phyloP scores from a whole-genome alignment of 2,113 vertebrate species.

The Callopanchax toddi region DNA sequence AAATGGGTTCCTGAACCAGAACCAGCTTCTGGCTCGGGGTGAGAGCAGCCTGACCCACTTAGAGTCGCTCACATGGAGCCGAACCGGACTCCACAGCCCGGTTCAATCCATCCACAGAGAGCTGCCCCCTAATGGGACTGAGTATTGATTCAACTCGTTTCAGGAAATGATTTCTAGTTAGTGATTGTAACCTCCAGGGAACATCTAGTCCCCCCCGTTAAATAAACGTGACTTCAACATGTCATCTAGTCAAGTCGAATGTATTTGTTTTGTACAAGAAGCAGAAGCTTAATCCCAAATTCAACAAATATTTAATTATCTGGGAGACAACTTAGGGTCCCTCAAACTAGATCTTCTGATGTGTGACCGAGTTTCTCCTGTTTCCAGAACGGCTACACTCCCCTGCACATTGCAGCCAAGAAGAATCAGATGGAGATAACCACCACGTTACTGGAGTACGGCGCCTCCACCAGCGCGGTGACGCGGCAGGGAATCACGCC shows the following conservation, averaged over 20 bases:
- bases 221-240: background rate
- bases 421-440: conserved; percentile 99
- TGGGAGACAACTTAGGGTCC: no score
- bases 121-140: background rate
- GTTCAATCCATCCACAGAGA: background rate
- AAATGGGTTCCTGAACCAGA: conserved; percentile 25
- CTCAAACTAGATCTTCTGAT: no score
- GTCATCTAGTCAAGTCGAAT: background rate
- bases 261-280: background rate
- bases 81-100: conserved; percentile 17
- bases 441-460: conserved; percentile 94
- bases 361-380: background rate
- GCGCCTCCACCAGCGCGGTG: conserved; percentile 89
- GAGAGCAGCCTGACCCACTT: conserved; percentile 64
- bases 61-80: conserved; percentile 31
- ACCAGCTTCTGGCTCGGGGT: conserved; percentile 22
- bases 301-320: no score
- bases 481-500: conserved; percentile 96
- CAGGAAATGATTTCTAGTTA: background rate
- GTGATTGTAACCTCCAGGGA: background rate
- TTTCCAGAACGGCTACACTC: conserved; percentile 94
- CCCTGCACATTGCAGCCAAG: conserved; percentile 96
- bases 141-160: background rate
- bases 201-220: background rate
- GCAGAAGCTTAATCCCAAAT: no score